Evolutionary conservation across 2,113 vertebrate genomes (phyloP).

Genomic region (Chlorodrepanis virens): DNA sequence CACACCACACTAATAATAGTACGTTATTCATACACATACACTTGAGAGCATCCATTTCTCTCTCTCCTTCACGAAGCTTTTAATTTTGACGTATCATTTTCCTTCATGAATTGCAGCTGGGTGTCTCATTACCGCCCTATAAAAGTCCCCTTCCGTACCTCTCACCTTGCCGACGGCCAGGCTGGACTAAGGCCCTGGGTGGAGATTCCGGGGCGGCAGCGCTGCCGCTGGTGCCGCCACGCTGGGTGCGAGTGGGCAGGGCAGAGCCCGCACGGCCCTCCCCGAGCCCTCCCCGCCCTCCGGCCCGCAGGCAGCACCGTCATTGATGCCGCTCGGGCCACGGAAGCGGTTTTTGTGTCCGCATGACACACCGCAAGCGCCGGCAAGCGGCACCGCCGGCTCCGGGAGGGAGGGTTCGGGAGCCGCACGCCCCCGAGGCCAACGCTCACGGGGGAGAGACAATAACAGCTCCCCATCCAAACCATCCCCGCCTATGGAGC

Average conservation of each 20-base stretch:
- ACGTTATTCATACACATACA: background rate
- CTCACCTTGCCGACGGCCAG: background rate
- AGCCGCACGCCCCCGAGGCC: background rate
- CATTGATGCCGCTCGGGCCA: background rate
- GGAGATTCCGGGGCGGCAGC: background rate
- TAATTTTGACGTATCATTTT: background rate
- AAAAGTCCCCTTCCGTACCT: background rate
- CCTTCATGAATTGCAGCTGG: background rate
- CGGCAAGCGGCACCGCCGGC: background rate
- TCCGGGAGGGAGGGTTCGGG: background rate
- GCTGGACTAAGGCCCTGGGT: background rate
- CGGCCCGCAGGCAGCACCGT: background rate
- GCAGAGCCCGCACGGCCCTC: background rate
- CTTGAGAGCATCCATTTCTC: background rate
- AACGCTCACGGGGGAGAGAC: background rate
- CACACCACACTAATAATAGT: background rate
- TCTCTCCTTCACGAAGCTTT: background rate
- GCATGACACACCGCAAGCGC: background rate
- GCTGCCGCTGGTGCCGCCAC: background rate
- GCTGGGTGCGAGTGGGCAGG: background rate
- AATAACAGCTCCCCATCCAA: background rate
- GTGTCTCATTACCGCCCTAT: background rate
- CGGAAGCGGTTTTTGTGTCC: background rate
- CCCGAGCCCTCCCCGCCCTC: background rate
- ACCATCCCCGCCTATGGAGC: background rate